These are phyloP conservation scores for Xestia rhomboidea DNA, from an alignment of 2,888 invertebrate genomes.

Conservation along the genomic window DNA sequence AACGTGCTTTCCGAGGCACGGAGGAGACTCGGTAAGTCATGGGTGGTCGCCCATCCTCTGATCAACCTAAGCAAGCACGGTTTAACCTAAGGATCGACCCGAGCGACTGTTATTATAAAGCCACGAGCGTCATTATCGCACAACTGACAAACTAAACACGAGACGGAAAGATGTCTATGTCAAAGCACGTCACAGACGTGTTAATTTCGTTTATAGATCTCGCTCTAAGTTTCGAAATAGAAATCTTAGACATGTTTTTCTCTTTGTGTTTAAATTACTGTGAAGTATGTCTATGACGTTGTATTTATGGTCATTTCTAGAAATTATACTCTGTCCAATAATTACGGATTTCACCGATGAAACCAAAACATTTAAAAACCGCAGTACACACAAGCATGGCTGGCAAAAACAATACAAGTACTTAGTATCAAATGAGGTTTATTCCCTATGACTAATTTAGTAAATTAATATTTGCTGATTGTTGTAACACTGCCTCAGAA, in stretches of 20 bases:
- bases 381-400: background rate
- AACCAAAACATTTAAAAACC: background rate
- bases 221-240: constrained; percentile 5
- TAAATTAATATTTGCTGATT: background rate
- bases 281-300: background rate
- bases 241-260: constrained; percentile 16
- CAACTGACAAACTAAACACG: background rate
- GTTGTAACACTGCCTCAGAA: background rate
- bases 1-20: background rate
- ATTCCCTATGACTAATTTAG: constrained; percentile 8
- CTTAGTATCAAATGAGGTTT: background rate
- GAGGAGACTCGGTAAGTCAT: background rate
- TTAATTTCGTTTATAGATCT: background rate
- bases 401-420: background rate
- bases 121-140: background rate
- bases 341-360: background rate
- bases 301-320: background rate
- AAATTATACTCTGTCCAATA: background rate
- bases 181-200: background rate
- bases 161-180: background rate
- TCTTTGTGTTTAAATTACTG: background rate
- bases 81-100: background rate
- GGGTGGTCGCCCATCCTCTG: background rate
- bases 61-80: background rate
- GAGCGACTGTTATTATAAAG: background rate